phyloP scores from a whole-genome alignment of 2,888 invertebrate species.

The Eupithecia pulchellata region DNA sequence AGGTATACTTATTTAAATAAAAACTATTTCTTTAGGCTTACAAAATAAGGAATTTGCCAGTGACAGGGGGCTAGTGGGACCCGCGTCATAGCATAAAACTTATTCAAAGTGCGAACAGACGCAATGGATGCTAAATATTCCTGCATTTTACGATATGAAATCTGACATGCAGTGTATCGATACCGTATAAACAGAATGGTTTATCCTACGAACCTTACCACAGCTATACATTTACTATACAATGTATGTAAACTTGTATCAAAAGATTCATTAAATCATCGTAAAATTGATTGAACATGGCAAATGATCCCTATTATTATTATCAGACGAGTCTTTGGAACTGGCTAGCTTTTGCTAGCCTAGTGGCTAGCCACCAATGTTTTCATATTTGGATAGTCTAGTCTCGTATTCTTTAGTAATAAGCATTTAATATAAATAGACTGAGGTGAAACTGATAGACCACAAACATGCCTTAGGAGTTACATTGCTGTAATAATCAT shows the following conservation, averaged over 20 bases:
- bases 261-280: neutral
- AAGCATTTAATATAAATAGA: neutral
- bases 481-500: neutral
- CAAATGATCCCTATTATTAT: neutral
- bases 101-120: no score
- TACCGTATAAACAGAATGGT: neutral
- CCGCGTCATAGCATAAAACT: no score
- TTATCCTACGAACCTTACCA: neutral
- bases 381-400: neutral
- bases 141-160: no score
- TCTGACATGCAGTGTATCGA: no score
- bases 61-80: no score
- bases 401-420: neutral
- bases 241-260: neutral
- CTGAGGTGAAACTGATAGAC: neutral
- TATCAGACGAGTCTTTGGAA: neutral
- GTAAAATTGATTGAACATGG: no score
- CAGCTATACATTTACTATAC: no score
- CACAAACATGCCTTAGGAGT: neutral
- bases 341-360: neutral
- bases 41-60: no score
- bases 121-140: no score
- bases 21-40: no score
- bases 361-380: neutral
- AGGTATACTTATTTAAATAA: no score